Evolutionary conservation across 37 sponge, comb jelly and placozoan species (phyloP), one percentile per base, ranked within the genome.

Genomic region (Corticium candelabrum): DNA sequence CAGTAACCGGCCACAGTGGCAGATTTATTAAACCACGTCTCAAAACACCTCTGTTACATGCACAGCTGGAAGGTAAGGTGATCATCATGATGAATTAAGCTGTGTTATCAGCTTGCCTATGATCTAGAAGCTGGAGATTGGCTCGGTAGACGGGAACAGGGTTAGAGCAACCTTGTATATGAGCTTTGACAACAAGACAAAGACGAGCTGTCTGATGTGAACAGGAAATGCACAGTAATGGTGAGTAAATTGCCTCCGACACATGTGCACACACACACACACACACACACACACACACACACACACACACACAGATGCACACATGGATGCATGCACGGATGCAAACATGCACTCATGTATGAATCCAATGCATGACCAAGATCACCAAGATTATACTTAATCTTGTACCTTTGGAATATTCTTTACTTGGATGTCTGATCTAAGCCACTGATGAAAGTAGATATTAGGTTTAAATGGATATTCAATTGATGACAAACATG

Each of bases 391-490:
- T n/a, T n/a, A n/a, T n/a, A n/a, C n/a, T n/a, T n/a, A n/a, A n/a
- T n/a, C n/a, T n/a, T n/a, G n/a, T n/a, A n/a, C 88, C 84, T 94
- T 94, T 37, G 95, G 95, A 5, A 94, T 76, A 74, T 86, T 82
- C 74, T 82, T 90, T 29, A 86, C 85, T 21, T 70, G 40, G 0
- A 86, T 83, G 1, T 88, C 78, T 79, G 90, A 94, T 37, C 82
- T 83, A 2, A 94, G 82, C 95, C 95, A 94, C 77, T 94, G 90
- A 83, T 90, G 86, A 89, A 89, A 94, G 32, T 89, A 80, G 27
- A 89, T 86, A 50, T 94, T 83, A 0, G 68, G 11, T 21, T 39
- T 38, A 34, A 37, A 33, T 32, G 82, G 0, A 15, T 76, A 67
- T 76, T 90, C 91, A 2, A 21, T 40, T 2, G 89, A 86, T 74